Percentiles rank a stretch among this genome's conserved stretches.
phyloP scores from a whole-genome alignment of 2,797 vertebrate species.

The Brachymystax lenok region DNA sequence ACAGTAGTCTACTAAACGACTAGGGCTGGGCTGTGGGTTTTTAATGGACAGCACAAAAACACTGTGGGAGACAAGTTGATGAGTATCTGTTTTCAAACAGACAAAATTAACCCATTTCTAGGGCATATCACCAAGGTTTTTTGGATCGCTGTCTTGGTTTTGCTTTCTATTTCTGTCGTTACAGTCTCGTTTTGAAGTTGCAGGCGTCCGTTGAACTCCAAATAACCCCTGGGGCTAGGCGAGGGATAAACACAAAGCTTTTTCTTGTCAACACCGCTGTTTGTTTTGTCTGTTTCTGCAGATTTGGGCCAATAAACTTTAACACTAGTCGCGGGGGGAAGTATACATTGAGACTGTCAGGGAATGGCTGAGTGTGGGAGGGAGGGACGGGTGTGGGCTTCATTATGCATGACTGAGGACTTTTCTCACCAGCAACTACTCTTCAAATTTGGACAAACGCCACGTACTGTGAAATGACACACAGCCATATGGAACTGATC shows the following conservation, averaged over 20 bases:
- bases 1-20: not conserved
- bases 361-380: not conserved
- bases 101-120: slow-evolving; percentile 1
- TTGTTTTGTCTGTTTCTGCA: slow-evolving; percentile 59
- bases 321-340: slow-evolving; percentile 43
- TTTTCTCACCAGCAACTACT: not conserved
- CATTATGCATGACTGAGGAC: not conserved
- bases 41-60: slow-evolving; percentile 26
- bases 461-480: not conserved
- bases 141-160: slow-evolving; percentile 46
- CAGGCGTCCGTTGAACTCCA: slow-evolving; percentile 49
- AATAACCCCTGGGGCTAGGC: slow-evolving; percentile 45
- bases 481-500: not conserved
- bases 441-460: not conserved
- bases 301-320: slow-evolving; percentile 65
- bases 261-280: slow-evolving; percentile 61
- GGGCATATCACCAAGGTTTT: slow-evolving; percentile 26
- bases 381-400: not conserved
- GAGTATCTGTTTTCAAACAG: slow-evolving; percentile 42
- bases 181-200: not conserved
- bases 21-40: not conserved
- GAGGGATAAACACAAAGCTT: slow-evolving; percentile 59
- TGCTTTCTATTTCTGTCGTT: slow-evolving; percentile 32
- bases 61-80: slow-evolving; percentile 25
- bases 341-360: slow-evolving; percentile 31